Evolutionary conservation across 2,113 vertebrate genomes (phyloP).

Genomic region (Callipepla californica): DNA sequence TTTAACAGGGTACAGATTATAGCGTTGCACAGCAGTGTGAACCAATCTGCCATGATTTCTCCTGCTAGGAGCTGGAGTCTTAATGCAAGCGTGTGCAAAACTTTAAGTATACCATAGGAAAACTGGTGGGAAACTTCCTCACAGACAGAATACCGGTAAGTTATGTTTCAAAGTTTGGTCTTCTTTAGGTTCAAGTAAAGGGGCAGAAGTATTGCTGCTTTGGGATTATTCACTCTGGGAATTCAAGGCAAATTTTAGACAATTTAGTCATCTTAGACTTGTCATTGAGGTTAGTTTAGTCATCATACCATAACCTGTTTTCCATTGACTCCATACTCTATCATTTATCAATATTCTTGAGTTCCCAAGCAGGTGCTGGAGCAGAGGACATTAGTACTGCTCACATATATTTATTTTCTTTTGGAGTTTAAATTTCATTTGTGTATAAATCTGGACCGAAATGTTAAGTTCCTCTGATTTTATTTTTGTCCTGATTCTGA

Average conservation of each 20-base stretch:
- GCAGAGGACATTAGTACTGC: neutral
- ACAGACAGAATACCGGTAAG: neutral
- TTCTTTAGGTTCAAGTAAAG: neutral
- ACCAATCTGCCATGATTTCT: neutral
- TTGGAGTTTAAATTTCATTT: neutral
- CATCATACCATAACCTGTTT: neutral
- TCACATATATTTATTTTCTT: neutral
- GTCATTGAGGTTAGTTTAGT: neutral
- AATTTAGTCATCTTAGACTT: neutral
- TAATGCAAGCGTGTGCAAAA: neutral
- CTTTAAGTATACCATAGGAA: neutral
- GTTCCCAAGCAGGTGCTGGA: neutral
- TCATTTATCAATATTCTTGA: neutral
- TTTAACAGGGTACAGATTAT: neutral
- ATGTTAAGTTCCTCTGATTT: neutral
- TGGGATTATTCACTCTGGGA: neutral
- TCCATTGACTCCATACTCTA: rapidly evolving
- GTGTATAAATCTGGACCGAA: neutral
- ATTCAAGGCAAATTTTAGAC: neutral
- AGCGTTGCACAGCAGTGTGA: neutral
- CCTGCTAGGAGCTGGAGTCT: neutral
- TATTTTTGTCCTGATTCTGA: neutral
- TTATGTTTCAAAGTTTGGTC: neutral
- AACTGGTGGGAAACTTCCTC: neutral
- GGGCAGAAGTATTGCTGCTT: neutral